Base-by-base conservation (phyloP, 1,140 invertebrate genomes). In the Liolophura sinensis region DNA sequence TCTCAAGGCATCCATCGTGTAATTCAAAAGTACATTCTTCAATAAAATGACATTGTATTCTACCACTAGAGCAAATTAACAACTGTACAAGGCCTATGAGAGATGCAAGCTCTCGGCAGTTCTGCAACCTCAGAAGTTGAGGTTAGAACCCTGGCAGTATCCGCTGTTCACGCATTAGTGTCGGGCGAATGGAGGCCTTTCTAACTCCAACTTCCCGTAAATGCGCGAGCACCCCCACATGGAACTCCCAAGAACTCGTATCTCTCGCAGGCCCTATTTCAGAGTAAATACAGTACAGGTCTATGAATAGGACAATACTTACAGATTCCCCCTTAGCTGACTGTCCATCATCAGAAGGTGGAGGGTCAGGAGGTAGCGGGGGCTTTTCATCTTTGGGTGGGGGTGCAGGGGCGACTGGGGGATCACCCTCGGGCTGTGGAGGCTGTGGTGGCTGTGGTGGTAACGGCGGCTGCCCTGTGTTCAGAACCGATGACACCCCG, bases 321-420 rank as follows among this genome's bases (percentile, higher is more conserved):
- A 40, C 31, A 40, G 31, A 16, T 46, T 40, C 47, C 12, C 46
- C 62, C 56, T 71, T 69, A 15, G 62, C 49, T 15, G 55, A 56
- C 14, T 65, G 66, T 11, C 69, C 72, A 1, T 22, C 24, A 5
- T n/a, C 51, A 20, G 51, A 49, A 1, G 73, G 73, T 62, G 73
- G 73, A 14, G 73, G 73, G 47, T 75, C 73, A 40, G 71, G 71
- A 1, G 73, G 73, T 6, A 75, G 59, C 40, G 73, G 73, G 18
- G 73, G 73, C 54, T 73, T 75, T 18, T 65, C 67, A 27, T 75
- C 73, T 49, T 58, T 54, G n/a, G 67, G 67, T 6, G 68, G 52
- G 18, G 69, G 69, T 22, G 72, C 67, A 18, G 67, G 66, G n/a
- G 57, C 52, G 14, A 66, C 63, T 16, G 71, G 71, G 27, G 71